Base-by-base conservation (phyloP, 2,888 invertebrate genomes). In the Eupithecia tripunctaria region DNA sequence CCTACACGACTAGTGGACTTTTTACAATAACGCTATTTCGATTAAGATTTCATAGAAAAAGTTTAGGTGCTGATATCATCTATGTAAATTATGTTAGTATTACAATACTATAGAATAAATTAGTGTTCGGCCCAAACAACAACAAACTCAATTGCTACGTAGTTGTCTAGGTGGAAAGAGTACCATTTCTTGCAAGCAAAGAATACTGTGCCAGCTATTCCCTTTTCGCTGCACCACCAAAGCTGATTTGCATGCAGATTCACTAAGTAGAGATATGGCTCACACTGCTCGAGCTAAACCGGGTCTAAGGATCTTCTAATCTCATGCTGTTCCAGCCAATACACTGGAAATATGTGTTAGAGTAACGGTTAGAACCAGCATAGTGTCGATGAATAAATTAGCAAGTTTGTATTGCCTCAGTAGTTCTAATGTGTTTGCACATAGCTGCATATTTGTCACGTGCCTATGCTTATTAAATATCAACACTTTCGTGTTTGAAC, bases 241-340 rank as follows among this genome's bases (percentile, higher is more conserved):
- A 75, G 78, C 80, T 79, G 72, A 86, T 89, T 89, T 85, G 84
- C 86, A 89, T 89, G 81, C 78, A 86, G 86, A 84, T 84, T 82
- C 82, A 77, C 80, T 74, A 75, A 71, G 73, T 74, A 78, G 68
- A 75, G 70, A 77, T 80, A 77, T 73, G 62, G 77, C 74, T 70
- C 67, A 73, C 73, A 68, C 71, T 73, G 51, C 70, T 62, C 68
- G 60, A 63, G 63, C 72, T 74, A 73, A 74, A 68, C 72, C 67
- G 47, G 70, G 73, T 68, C 73, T 72, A 32, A 74, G 77, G 73
- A 78, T 71, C 62, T 63, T 76, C 74, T 79, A 73, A 69, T 72
- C 74, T 70, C 67, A 43, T 65, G 71, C 72, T 77, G 73, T 74
- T 71, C 71, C 71, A 64, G 64, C 70, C 65, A 66, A 68, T 75